Percentiles rank a stretch among this genome's conserved stretches.
phyloP scores from a whole-genome alignment of 1,140 invertebrate species.

The Solenopsis invicta region DNA sequence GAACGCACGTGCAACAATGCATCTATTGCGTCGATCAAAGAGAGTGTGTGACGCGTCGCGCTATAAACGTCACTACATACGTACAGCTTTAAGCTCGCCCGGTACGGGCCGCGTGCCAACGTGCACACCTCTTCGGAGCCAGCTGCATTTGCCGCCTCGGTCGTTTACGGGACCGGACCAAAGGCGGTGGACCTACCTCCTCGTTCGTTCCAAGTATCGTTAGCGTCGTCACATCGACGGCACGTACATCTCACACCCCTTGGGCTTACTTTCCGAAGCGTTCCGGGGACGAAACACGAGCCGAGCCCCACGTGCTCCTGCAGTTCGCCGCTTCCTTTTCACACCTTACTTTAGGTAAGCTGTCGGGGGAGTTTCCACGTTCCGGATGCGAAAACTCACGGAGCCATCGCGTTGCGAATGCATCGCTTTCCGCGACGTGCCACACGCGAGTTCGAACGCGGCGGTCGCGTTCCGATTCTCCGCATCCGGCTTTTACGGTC shows the following conservation, averaged over 20 bases:
- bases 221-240: constrained; percentile 69
- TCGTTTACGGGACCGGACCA: constrained; percentile 51
- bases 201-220: constrained; percentile 61
- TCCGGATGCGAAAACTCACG: constrained; percentile 37
- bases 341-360: not conserved
- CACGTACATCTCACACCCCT: constrained; percentile 70
- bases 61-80: constrained; percentile 60
- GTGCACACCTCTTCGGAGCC: constrained; percentile 43
- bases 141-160: constrained; percentile 44
- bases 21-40: constrained; percentile 35
- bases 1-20: constrained; percentile 6
- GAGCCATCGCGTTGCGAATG: constrained; percentile 81
- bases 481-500: constrained; percentile 7
- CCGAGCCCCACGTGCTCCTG: constrained; percentile 1
- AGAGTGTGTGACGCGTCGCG: constrained; percentile 27
- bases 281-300: constrained; percentile 17
- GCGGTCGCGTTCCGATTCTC: not conserved
- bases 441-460: constrained; percentile 61
- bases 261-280: constrained; percentile 64
- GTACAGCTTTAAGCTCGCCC: constrained; percentile 39
- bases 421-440: constrained; percentile 75
- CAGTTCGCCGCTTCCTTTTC: constrained; percentile 11
- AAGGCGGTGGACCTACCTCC: not conserved
- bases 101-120: constrained; percentile 61
- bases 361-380: constrained; percentile 34